These are phyloP conservation scores for Papilio glaucus DNA, from an alignment of 1,140 invertebrate species.

Conservation along the genomic window DNA sequence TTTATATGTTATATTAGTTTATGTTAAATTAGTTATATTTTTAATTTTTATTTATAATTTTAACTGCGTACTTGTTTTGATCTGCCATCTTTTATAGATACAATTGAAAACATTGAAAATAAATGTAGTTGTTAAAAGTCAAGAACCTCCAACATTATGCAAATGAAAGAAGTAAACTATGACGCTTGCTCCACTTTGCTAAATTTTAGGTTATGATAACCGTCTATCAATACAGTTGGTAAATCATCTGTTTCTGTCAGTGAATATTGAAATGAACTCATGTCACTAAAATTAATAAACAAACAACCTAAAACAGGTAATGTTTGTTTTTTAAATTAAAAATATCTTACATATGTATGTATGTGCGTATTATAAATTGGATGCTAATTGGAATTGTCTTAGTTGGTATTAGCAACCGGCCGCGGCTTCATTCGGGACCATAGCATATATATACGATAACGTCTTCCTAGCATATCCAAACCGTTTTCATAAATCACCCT, in stretches of 20 bases:
- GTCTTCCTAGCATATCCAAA: no score
- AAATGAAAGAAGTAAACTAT: constrained; percentile 5
- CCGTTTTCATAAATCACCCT: no score
- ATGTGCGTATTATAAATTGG: no score
- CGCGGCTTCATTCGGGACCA: no score
- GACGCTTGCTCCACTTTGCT: constrained; percentile 3
- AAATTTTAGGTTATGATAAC: constrained; percentile 18
- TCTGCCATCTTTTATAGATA: neutral
- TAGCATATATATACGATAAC: no score
- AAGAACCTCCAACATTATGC: neutral
- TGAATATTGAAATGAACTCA: neutral
- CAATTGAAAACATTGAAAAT: neutral
- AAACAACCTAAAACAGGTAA: neutral
- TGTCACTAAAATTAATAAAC: neutral
- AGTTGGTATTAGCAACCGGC: no score
- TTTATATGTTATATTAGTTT: no score
- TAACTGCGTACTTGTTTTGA: neutral
- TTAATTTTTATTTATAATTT: neutral
- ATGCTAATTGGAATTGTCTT: no score
- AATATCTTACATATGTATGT: neutral
- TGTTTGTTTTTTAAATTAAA: neutral
- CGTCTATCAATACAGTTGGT: constrained; percentile 8
- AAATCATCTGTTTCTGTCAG: neutral
- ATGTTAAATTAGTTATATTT: no score
- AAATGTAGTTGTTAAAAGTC: constrained; percentile 4